These are phyloP conservation scores for Orthonyx spaldingii DNA, from an alignment of 2,113 vertebrate genomes.

Conservation along the genomic window DNA sequence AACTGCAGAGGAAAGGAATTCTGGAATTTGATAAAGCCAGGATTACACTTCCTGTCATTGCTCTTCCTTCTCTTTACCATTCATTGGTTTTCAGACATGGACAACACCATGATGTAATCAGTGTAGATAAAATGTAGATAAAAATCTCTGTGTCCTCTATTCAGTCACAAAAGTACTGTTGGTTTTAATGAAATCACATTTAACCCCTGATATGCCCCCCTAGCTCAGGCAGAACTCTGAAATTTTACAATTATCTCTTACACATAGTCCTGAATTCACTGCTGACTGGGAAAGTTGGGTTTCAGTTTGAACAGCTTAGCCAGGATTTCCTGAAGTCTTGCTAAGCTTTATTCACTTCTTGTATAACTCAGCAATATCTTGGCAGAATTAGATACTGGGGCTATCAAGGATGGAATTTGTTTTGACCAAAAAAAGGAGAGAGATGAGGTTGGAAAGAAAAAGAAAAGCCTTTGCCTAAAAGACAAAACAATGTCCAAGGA, in stretches of 20 bases:
- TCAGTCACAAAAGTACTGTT: neutral
- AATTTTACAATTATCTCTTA: neutral
- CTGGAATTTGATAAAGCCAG: neutral
- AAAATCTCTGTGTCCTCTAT: neutral
- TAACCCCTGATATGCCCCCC: neutral
- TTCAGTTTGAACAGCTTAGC: neutral
- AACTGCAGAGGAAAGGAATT: neutral
- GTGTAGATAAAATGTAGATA: neutral
- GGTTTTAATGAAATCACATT: neutral
- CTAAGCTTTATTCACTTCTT: neutral
- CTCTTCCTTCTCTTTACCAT: neutral
- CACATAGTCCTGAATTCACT: accelerated
- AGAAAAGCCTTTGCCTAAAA: neutral
- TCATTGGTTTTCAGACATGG: accelerated
- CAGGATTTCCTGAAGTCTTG: neutral
- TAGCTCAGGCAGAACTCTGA: neutral
- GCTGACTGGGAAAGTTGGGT: neutral
- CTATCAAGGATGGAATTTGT: neutral
- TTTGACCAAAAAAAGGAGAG: neutral
- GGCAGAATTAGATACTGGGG: neutral
- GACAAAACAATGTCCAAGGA: neutral
- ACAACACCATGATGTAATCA: accelerated
- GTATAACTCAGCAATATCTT: neutral
- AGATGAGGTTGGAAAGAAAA: neutral
- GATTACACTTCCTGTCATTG: accelerated